Conservation (phyloP, 2,113 vertebrate species). For the Gobio gobio region DNA sequence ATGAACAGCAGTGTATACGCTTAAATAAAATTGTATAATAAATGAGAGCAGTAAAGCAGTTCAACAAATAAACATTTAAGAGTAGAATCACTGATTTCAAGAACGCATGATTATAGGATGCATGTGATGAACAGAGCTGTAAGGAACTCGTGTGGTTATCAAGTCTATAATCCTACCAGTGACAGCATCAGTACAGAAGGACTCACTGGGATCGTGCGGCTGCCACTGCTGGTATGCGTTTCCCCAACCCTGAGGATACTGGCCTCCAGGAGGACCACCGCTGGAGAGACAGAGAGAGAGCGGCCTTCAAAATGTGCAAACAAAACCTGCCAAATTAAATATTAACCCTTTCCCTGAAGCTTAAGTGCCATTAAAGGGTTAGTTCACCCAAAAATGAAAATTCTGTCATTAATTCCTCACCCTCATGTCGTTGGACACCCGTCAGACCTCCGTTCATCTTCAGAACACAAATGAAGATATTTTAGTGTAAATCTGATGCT, state of each 20-base stretch:
- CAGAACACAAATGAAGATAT: no score
- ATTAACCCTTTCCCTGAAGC: neutral
- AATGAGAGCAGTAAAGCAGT: no score
- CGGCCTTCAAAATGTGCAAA: neutral
- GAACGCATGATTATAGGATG: no score
- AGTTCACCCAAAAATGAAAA: no score
- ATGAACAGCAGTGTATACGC: no score
- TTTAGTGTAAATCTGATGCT: no score
- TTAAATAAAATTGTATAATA: no score
- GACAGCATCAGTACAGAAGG: neutral
- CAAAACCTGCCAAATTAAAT: neutral
- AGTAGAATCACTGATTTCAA: no score
- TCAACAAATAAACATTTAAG: no score
- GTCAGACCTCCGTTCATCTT: no score
- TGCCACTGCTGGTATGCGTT: constrained; percentile 90
- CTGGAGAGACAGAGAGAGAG: constrained; percentile 65
- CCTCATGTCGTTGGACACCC: no score
- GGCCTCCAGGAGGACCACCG: constrained; percentile 82
- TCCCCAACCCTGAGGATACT: constrained; percentile 89
- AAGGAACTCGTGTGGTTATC: neutral
- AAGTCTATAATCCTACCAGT: neutral
- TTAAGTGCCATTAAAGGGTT: neutral
- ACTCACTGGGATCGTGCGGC: constrained; percentile 88
- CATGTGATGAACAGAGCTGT: neutral
- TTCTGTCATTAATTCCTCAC: no score